phyloP scores from a whole-genome alignment of 2,797 vertebrate genomes.

The Petrocephalus sullivani region DNA sequence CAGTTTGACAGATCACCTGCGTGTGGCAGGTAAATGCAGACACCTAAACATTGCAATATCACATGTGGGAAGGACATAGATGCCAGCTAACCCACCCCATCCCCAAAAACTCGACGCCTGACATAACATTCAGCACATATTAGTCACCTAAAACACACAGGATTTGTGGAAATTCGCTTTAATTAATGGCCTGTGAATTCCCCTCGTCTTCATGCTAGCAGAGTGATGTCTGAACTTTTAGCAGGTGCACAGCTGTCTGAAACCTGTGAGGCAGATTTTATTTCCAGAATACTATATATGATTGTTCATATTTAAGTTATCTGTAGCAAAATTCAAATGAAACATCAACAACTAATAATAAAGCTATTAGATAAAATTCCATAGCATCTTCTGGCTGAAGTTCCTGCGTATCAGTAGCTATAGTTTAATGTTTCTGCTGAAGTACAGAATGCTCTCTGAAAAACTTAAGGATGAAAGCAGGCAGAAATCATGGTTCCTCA shows the following conservation, averaged over 20 bases:
- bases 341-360: neutral
- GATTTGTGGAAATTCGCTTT: neutral
- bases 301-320: neutral
- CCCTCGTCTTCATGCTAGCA: neutral
- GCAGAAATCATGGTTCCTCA: neutral
- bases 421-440: neutral
- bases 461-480: neutral
- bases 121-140: neutral
- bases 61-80: neutral
- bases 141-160: neutral
- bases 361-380: neutral
- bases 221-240: neutral
- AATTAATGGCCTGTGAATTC: neutral
- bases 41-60: conserved; percentile 55
- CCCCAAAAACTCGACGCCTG: neutral
- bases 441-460: neutral
- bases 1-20: conserved; percentile 80
- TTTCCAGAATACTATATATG: neutral
- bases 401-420: neutral
- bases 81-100: neutral
- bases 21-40: conserved; percentile 59
- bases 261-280: neutral
- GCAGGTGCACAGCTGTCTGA: neutral
- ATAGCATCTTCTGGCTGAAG: neutral
- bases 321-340: neutral